Conservation (phyloP, 2,113 vertebrate genomes). For the Tragulus kanchil region DNA sequence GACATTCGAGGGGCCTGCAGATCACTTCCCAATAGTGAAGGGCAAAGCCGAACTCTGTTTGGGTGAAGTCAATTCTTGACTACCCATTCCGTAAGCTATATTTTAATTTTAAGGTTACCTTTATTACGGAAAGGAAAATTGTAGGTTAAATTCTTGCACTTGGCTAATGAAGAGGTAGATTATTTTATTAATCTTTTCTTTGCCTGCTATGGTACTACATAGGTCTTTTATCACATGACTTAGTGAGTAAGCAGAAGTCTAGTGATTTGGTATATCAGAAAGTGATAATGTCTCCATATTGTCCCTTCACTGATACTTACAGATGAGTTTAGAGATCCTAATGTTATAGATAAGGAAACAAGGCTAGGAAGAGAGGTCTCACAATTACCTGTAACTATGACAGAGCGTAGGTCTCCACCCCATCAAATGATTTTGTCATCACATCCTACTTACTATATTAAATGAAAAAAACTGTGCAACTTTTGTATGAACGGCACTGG, state of each 20-base stretch:
- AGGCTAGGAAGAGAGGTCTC: neutral
- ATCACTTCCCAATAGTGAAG: neutral
- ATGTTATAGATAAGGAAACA: neutral
- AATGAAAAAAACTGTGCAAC: neutral
- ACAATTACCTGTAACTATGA: neutral
- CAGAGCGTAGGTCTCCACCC: neutral
- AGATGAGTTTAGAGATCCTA: neutral
- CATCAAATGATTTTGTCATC: neutral
- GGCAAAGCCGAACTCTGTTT: neutral
- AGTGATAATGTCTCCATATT: conserved; percentile 1
- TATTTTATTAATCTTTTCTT: neutral
- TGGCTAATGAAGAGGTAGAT: neutral
- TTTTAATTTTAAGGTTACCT: conserved; percentile 12
- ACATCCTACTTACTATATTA: neutral
- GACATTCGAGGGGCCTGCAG: neutral
- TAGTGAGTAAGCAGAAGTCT: neutral
- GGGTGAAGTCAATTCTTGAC: neutral
- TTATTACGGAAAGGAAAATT: neutral
- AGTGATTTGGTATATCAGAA: neutral
- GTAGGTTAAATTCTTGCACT: neutral
- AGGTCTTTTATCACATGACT: neutral
- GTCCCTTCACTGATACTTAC: neutral
- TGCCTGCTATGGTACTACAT: neutral
- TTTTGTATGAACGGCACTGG: neutral
- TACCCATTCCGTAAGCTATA: neutral